phyloP scores from a whole-genome alignment of 1,140 invertebrate species.

The Papilio xuthus region DNA sequence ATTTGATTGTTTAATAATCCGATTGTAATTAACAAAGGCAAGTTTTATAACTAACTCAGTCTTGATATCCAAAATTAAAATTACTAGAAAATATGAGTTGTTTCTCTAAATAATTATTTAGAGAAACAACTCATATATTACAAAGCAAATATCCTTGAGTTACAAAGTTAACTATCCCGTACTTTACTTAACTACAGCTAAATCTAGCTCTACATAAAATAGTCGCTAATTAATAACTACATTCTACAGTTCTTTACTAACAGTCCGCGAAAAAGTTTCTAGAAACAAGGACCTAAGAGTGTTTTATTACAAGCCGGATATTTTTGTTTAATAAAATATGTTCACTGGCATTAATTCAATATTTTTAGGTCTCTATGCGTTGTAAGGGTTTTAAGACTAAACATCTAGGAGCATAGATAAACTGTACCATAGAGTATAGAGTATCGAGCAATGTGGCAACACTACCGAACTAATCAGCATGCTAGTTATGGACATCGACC shows the following conservation, averaged over 20 bases:
- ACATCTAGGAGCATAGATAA: constrained; percentile 14
- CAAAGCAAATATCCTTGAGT: neutral
- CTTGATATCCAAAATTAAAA: too few species aligned
- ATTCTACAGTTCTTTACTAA: neutral
- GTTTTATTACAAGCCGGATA: neutral
- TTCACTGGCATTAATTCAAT: neutral
- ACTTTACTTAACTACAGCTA: neutral
- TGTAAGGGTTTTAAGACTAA: neutral
- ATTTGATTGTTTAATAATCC: too few species aligned
- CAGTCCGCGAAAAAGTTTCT: neutral
- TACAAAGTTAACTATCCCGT: neutral
- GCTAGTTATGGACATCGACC: constrained; percentile 39
- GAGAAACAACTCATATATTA: neutral
- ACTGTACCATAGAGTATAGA: constrained; percentile 17
- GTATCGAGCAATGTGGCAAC: constrained; percentile 10
- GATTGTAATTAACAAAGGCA: neutral
- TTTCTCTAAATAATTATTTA: too few species aligned
- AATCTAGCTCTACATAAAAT: neutral
- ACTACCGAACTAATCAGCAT: constrained; percentile 38
- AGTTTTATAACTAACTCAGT: neutral
- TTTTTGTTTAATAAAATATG: neutral
- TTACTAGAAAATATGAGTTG: too few species aligned
- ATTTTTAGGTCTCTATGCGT: neutral
- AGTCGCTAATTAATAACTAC: neutral
- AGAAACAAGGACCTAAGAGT: neutral